Base-by-base conservation (phyloP, 2,888 invertebrate species). In the Polyploca ridens region DNA sequence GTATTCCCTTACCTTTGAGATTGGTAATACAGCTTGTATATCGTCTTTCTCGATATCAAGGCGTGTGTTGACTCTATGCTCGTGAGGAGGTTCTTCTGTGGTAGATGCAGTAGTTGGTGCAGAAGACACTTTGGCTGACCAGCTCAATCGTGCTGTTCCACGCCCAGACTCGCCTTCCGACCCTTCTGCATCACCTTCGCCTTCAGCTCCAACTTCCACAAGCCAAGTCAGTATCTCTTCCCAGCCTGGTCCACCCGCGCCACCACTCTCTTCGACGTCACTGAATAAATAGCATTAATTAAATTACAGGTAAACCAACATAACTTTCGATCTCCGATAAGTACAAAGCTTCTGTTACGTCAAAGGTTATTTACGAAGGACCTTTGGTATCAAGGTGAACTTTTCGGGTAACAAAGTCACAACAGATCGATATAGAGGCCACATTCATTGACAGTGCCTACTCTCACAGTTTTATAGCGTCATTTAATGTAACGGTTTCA, bases 31-130 rank as follows among this genome's bases (percentile, higher is more conserved):
- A 27, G 98, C 98, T 90, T 98, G 98, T 67, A 98, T 98, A 83
- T 98, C 98, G 86, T 98, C 98, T 86, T 98, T 98, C 86, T 98
- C 98, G 69, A 98, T 97, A 83, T 98, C 98, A 61, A 98, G 95
- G 73, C 98, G 95, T 0, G 98, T 97, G 68, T 97, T 97, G 59
- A 98, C 95, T 83, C 97, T 96, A 74, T 93, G 90, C 77, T 94
- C 93, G 65, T 93, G 91, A 11, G 94, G 89, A 14, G 90, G 89
- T 72, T 91, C 90, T 73, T 92, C 90, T 0, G 93, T 90, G 13
- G 93, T 90, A 1, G 89, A 86, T 1, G 84, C 79, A 1, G 83
- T 81, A 16, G 81, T 83, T 0, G 89, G 79, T 1, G 87, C 77
- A 2, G 90, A 79, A 1, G 92, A 92, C 76, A 83, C 94, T 94